Evolutionary conservation across 2,888 invertebrate species (phyloP).

Genomic region (Heteropelma amictum): DNA sequence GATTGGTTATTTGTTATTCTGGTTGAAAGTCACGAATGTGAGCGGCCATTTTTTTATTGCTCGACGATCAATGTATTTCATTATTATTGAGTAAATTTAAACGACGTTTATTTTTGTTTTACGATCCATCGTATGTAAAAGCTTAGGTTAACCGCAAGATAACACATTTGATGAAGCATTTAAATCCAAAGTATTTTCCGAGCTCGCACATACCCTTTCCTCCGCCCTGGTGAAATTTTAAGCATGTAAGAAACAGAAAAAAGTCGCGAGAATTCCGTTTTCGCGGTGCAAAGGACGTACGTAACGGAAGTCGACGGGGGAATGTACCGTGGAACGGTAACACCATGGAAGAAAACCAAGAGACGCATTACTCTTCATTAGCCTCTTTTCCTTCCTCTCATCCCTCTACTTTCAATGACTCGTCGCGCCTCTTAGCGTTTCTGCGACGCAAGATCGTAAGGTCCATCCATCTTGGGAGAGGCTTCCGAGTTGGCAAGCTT

Average conservation of each 20-base stretch:
- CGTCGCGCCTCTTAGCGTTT: conserved; percentile 76
- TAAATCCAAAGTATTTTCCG: not conserved
- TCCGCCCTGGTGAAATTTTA: not conserved
- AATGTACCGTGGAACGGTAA: conserved; percentile 20
- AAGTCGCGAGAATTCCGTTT: not conserved
- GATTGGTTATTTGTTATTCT: too few relatives aligned
- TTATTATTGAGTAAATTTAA: too few relatives aligned
- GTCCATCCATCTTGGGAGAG: conserved; percentile 72
- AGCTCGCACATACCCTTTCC: not conserved
- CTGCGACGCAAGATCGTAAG: conserved; percentile 64
- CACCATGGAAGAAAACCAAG: conserved; percentile 39
- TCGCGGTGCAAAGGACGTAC: not conserved
- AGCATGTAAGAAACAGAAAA: not conserved
- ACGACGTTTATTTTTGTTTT: too few relatives aligned
- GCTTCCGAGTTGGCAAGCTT: conserved; percentile 55
- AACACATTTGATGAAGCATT: not conserved
- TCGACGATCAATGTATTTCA: too few relatives aligned
- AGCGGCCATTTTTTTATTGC: too few relatives aligned
- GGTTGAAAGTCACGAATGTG: too few relatives aligned
- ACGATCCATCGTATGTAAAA: too few relatives aligned
- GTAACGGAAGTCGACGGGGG: conserved; percentile 28
- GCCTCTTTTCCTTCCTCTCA: conserved; percentile 48
- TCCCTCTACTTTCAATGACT: conserved; percentile 74
- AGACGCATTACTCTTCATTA: conserved; percentile 75
- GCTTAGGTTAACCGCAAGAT: too few relatives aligned